Evolutionary conservation across 2,888 invertebrate genomes (phyloP).

Genomic region (Aromia moschata): DNA sequence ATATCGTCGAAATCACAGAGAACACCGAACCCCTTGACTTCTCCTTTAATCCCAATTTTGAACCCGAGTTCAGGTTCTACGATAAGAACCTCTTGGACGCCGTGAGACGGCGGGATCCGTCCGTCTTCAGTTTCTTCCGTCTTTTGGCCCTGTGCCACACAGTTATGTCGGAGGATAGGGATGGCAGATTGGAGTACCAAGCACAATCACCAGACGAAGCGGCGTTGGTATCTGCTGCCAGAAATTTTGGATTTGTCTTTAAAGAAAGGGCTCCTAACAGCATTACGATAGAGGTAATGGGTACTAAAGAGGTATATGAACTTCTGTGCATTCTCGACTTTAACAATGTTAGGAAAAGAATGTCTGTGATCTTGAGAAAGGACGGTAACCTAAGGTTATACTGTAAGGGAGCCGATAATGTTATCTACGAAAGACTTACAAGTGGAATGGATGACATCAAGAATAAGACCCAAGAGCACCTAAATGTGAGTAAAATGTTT

Average conservation of each 20-base stretch:
- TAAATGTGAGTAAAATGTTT: conserved; percentile 77
- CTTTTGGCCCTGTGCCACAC: conserved; percentile 97
- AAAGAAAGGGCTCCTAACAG: conserved; percentile 91
- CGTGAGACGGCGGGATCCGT: conserved; percentile 76
- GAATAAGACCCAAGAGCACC: conserved; percentile 88
- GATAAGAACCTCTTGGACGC: conserved; percentile 87
- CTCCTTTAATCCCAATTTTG: conserved; percentile 92
- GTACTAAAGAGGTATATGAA: conserved; percentile 88
- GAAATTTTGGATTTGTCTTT: conserved; percentile 99
- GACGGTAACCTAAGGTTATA: conserved; percentile 87
- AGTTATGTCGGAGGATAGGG: conserved; percentile 94
- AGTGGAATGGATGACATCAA: conserved; percentile 79
- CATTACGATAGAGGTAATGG: conserved; percentile 91
- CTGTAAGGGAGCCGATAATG: conserved; percentile 98
- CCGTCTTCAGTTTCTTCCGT: conserved; percentile 85
- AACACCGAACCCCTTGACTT: conserved; percentile 87
- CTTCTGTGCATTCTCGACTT: conserved; percentile 98
- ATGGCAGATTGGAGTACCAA: conserved; percentile 71
- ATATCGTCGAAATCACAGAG: conserved; percentile 86
- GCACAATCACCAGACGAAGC: conserved; percentile 99
- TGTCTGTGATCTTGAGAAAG: conserved; percentile 93
- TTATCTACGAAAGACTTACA: conserved; percentile 93
- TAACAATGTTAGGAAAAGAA: conserved; percentile 98
- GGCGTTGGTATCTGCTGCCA: conserved; percentile 95
- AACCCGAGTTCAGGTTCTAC: conserved; percentile 93